phyloP scores from a whole-genome alignment of 2,113 vertebrate genomes.

The Herpetotheres cachinnans region DNA sequence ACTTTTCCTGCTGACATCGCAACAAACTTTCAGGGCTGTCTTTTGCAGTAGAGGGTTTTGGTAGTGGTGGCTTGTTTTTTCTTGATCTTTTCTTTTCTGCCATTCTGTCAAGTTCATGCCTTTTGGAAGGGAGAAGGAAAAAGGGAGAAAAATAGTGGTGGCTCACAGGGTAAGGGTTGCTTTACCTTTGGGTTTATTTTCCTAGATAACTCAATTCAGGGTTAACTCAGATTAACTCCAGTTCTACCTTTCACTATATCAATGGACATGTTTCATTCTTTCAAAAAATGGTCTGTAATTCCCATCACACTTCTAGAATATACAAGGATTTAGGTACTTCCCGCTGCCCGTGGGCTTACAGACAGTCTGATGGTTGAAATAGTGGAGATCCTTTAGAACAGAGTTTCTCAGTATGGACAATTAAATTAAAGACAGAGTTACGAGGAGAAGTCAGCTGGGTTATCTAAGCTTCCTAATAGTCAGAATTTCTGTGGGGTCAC shows the following conservation, averaged over 20 bases:
- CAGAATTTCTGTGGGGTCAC: not conserved
- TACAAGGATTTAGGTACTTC: not conserved
- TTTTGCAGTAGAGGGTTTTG: not conserved
- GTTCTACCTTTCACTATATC: not conserved
- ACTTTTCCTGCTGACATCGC: conserved; percentile 45
- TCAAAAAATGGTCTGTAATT: not conserved
- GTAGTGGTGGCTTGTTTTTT: not conserved
- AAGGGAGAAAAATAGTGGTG: not conserved
- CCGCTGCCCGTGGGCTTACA: not conserved
- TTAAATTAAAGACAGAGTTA: not conserved
- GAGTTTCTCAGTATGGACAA: not conserved
- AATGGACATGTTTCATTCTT: not conserved
- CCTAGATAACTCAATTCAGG: not conserved
- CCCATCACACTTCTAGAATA: not conserved
- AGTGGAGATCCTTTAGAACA: not conserved
- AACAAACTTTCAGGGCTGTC: conserved; percentile 38
- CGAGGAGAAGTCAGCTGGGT: not conserved
- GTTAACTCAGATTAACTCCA: not conserved
- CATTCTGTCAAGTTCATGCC: not conserved
- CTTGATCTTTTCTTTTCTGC: not conserved
- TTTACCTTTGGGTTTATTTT: not conserved
- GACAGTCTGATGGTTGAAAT: not conserved
- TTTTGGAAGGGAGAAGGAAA: not conserved
- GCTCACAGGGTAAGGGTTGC: not conserved
- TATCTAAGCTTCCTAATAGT: not conserved